A percentile compares a stretch with the other conserved stretches of the same genome.
phyloP scores from a whole-genome alignment of 1,140 invertebrate species.

The Listronotus bonariensis region DNA sequence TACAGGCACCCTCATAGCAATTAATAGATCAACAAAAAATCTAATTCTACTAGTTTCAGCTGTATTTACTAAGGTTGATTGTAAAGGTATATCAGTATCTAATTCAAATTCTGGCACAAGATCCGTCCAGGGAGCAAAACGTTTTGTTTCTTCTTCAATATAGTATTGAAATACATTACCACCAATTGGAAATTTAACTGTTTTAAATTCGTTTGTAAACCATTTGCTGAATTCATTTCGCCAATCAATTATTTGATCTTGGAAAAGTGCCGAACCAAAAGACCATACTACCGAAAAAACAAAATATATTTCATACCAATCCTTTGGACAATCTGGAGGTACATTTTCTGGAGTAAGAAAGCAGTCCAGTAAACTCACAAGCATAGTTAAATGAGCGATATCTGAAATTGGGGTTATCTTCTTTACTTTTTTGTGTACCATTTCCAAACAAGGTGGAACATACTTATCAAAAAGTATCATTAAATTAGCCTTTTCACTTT shows the following conservation, averaged over 20 bases:
- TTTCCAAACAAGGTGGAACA: constrained; percentile 83
- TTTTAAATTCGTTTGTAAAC: constrained; percentile 89
- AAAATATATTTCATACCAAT: constrained; percentile 94
- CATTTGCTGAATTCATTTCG: constrained; percentile 92
- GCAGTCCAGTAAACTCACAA: constrained; percentile 87
- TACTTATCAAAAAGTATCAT: constrained; percentile 94
- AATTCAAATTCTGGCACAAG: constrained; percentile 76
- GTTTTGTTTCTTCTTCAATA: constrained; percentile 83
- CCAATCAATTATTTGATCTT: constrained; percentile 88
- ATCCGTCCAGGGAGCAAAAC: constrained; percentile 86
- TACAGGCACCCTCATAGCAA: constrained; percentile 79
- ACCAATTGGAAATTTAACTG: constrained; percentile 84
- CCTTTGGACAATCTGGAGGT: constrained; percentile 85
- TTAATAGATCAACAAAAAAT: constrained; percentile 87
- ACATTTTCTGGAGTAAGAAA: constrained; percentile 80
- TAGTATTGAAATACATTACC: constrained; percentile 91
- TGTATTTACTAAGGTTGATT: constrained; percentile 84
- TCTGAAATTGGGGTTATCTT: constrained; percentile 91
- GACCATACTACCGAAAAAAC: constrained; percentile 91
- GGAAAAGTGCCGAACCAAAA: constrained; percentile 88
- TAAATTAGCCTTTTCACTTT: constrained; percentile 77
- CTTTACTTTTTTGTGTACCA: constrained; percentile 78
- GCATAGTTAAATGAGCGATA: constrained; percentile 87
- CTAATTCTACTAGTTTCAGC: constrained; percentile 86
- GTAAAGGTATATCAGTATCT: constrained; percentile 79